Conservation (phyloP, 2,113 vertebrate species). For the Bambusicola thoracicus region DNA sequence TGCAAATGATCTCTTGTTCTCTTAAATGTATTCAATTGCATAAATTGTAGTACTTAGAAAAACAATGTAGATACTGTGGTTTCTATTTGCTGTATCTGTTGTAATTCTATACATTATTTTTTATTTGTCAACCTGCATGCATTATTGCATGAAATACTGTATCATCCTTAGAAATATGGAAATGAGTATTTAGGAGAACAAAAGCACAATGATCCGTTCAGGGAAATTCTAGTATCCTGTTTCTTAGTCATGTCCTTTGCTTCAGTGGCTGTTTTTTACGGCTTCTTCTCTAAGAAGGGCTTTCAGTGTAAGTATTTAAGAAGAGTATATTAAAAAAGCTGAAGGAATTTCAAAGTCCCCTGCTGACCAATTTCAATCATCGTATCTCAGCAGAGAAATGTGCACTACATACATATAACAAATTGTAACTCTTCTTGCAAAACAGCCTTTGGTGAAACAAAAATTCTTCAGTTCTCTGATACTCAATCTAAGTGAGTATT, state of each 20-base stretch:
- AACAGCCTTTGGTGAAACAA: background rate
- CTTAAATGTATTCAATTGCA: constrained; percentile 21
- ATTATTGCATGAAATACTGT: background rate
- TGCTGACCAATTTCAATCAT: no score
- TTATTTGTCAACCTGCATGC: background rate
- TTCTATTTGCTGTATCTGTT: background rate
- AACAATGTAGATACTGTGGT: background rate
- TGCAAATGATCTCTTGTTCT: background rate
- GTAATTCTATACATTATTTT: background rate
- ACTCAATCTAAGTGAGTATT: background rate
- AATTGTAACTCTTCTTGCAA: background rate
- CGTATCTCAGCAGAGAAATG: no score
- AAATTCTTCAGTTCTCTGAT: background rate
- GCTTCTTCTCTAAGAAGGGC: background rate
- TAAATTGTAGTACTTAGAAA: background rate
- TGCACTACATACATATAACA: background rate
- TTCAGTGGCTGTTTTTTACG: background rate
- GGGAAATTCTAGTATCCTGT: constrained; percentile 44
- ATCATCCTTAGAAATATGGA: constrained; percentile 42
- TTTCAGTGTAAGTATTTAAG: background rate
- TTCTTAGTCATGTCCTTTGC: background rate
- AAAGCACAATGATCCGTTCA: constrained; percentile 57
- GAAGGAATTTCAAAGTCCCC: no score
- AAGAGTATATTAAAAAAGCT: background rate
- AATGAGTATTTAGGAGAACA: constrained; percentile 65